These are phyloP conservation scores for Odocoileus hemionus DNA, from an alignment of 2,113 vertebrate genomes.

Conservation along the genomic window DNA sequence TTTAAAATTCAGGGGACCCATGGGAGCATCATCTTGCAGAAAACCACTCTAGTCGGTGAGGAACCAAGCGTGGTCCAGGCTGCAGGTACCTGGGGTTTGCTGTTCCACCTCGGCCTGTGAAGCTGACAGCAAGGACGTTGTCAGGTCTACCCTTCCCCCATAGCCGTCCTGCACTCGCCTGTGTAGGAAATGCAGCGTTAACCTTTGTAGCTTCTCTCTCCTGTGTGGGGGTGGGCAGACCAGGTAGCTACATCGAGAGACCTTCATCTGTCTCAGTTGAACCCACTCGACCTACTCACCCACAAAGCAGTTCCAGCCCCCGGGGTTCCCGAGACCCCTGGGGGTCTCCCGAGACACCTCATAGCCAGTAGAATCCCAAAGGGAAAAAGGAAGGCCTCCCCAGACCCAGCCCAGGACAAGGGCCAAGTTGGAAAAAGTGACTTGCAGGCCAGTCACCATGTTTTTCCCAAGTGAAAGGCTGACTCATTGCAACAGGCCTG, in stretches of 20 bases:
- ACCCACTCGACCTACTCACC: not conserved
- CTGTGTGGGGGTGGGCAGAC: too few relatives aligned
- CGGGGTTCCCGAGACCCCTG: not conserved
- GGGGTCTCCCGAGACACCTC: not conserved
- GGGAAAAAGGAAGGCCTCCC: not conserved
- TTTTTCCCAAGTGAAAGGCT: constrained; percentile 70
- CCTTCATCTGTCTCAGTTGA: not conserved
- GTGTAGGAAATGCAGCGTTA: not conserved
- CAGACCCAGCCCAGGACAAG: not conserved
- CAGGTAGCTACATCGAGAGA: not conserved
- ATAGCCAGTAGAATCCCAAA: not conserved
- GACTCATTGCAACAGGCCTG: constrained; percentile 76
- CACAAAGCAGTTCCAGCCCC: not conserved
- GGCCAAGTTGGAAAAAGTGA: constrained; percentile 46
- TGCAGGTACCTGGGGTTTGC: not conserved
- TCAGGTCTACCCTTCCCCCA: too few relatives aligned
- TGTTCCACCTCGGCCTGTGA: not conserved
- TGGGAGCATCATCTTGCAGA: constrained; percentile 1
- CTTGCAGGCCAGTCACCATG: constrained; percentile 59
- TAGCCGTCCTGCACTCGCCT: not conserved
- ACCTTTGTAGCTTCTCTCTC: not conserved
- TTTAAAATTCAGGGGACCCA: not conserved
- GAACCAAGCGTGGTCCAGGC: not conserved
- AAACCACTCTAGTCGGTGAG: not conserved
- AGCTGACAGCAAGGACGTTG: too few relatives aligned